phyloP scores from a whole-genome alignment of 2,797 vertebrate species.

The Halcyon smyrnensis region DNA sequence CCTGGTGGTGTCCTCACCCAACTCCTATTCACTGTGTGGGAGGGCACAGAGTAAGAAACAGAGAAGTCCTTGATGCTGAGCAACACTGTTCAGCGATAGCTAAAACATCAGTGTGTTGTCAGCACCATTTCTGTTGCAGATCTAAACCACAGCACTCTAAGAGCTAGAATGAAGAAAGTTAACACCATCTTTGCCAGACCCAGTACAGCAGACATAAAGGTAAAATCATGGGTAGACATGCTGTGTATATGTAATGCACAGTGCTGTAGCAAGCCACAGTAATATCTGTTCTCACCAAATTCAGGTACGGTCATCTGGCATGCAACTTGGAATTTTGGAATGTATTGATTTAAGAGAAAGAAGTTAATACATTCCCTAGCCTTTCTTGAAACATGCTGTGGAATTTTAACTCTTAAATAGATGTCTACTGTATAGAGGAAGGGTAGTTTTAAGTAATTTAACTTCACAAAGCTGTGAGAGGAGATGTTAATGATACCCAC shows the following conservation, averaged over 20 bases:
- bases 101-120: neutral
- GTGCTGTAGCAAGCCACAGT: neutral
- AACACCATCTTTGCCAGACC: neutral
- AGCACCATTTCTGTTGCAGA: neutral
- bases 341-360: neutral
- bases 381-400: neutral
- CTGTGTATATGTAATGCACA: fast-evolving
- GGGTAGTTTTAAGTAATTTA: neutral
- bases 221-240: neutral
- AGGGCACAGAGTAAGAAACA: neutral
- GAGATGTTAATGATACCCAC: neutral
- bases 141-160: neutral
- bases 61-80: neutral
- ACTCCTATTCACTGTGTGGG: fast-evolving
- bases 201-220: neutral
- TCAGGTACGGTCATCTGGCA: neutral
- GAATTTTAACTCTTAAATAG: neutral
- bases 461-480: neutral
- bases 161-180: neutral
- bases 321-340: neutral
- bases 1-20: neutral
- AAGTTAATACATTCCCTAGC: neutral
- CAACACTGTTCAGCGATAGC: fast-evolving
- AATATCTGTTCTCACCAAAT: neutral
- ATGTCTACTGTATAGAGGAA: neutral